Base-by-base conservation (phyloP, 23 tunicate genomes). In the Ciona savignyi region DNA sequence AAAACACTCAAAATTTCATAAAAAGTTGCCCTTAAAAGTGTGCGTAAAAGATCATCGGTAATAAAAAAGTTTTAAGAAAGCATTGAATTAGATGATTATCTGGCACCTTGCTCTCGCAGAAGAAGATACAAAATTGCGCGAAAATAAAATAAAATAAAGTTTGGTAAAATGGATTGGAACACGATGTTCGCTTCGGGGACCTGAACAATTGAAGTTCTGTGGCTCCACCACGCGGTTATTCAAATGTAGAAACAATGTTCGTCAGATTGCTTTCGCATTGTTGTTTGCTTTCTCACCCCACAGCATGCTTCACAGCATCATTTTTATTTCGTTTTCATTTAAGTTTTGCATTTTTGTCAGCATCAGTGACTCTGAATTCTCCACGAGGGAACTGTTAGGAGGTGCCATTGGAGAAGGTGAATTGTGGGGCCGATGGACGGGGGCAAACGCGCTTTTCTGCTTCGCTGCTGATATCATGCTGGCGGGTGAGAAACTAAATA, bases 401-500 rank as follows among this genome's bases (percentile, higher is more conserved):
- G 81, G 63, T 51, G 92, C 84, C 23, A 83, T 80, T 0, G 92
- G 70, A 4, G 84, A 79, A 21, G 84, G 80, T 0, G 84, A 65
- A 56, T 80, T 78, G 62, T 84, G 86, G 9, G 90, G 81, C 51
- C 97, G 82, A 28, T 78, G 63, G 35, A 91, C 86, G 1, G 97
- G 97, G 56, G 91, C 97, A 76, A 91, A 91, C 0, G 99, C 90
- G 35, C 93, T 83, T 56, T 87, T 94, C 77, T 79, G 82, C 32
- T 87, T 86, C 3, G 60, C 82, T 0, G 85, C 88, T 66, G 99
- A 73, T 63, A 94, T 82, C 86, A 94, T 78, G 72, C 74, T 80
- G 11, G 90, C 91, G 0, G 91, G 99, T 19, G 91, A 80, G 63
- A 94, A 87, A 66, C 90, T 86, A 69, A 94, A 94, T 2, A 94